Conservation (phyloP, 2,113 vertebrate species). For the Solea solea region DNA sequence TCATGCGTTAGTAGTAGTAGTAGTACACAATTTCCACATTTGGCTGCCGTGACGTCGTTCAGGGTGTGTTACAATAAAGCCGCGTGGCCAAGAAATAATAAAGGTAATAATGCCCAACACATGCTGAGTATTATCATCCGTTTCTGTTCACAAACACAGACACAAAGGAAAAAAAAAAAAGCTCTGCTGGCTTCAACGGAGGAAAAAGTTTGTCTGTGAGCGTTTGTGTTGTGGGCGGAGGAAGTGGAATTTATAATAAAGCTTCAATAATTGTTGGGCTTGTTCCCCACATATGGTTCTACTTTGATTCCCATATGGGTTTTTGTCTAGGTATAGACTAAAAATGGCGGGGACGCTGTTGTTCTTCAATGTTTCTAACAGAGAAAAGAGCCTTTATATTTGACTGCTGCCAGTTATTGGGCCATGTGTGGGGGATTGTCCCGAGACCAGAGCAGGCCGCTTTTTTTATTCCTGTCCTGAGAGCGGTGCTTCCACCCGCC, state of each 20-base stretch:
- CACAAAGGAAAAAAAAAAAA: slow-evolving; percentile 2
- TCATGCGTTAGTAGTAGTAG: too few species aligned
- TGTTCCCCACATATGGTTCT: slow-evolving; percentile 62
- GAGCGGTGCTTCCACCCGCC: slow-evolving; percentile 38
- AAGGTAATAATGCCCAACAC: slow-evolving; percentile 65
- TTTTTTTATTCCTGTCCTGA: slow-evolving; percentile 49
- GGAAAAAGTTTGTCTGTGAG: slow-evolving; percentile 48
- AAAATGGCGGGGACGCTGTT: slow-evolving; percentile 27
- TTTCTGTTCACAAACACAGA: slow-evolving; percentile 19
- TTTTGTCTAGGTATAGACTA: slow-evolving; percentile 46
- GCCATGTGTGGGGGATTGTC: slow-evolving; percentile 38
- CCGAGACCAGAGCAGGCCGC: slow-evolving; percentile 33
- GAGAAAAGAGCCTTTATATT: slow-evolving; percentile 29
- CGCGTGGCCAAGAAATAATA: slow-evolving; percentile 29
- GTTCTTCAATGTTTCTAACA: slow-evolving; percentile 51
- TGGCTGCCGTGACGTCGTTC: slow-evolving; percentile 19
- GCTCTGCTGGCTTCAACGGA: not conserved
- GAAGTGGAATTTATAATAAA: slow-evolving; percentile 64
- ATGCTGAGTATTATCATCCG: slow-evolving; percentile 51
- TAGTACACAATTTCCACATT: not conserved
- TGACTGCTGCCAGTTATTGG: slow-evolving; percentile 43
- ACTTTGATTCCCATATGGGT: slow-evolving; percentile 64
- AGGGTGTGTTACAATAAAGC: slow-evolving; percentile 13
- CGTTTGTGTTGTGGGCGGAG: slow-evolving; percentile 43
- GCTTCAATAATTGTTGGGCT: slow-evolving; percentile 42